Conservation (phyloP, 2,113 vertebrate species). For the Acinonyx jubatus region DNA sequence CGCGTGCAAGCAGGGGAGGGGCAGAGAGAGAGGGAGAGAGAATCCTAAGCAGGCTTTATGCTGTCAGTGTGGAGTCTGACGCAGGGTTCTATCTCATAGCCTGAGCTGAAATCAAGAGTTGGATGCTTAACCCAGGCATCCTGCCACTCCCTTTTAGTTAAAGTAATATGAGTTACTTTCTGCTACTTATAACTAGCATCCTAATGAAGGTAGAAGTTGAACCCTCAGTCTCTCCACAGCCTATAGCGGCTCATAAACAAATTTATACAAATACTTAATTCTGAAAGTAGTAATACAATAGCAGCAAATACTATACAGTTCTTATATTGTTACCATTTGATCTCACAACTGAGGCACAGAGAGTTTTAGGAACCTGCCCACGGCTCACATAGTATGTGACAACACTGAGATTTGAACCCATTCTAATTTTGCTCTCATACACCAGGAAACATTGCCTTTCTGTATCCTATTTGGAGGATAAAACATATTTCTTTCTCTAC, state of each 20-base stretch:
- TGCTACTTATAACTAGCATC: neutral
- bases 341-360: neutral
- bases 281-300: neutral
- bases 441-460: neutral
- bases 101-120: too few relatives aligned
- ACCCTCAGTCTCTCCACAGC: neutral
- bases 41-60: too few relatives aligned
- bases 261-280: neutral
- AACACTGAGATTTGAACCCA: neutral
- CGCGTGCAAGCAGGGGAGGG: too few relatives aligned
- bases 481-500: neutral
- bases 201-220: neutral
- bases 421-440: neutral
- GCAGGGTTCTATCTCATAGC: too few relatives aligned
- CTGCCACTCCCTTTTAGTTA: neutral
- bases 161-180: neutral
- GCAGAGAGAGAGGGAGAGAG: too few relatives aligned
- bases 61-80: too few relatives aligned
- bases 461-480: neutral
- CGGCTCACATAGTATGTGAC: fast-evolving
- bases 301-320: neutral
- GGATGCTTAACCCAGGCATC: too few relatives aligned
- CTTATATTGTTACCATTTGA: neutral
- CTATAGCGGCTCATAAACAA: neutral
- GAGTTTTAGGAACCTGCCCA: neutral